Percentiles rank a stretch among this genome's conserved stretches.
Conservation (phyloP, 2,113 vertebrate genomes). For the Bagarius yarrelli region DNA sequence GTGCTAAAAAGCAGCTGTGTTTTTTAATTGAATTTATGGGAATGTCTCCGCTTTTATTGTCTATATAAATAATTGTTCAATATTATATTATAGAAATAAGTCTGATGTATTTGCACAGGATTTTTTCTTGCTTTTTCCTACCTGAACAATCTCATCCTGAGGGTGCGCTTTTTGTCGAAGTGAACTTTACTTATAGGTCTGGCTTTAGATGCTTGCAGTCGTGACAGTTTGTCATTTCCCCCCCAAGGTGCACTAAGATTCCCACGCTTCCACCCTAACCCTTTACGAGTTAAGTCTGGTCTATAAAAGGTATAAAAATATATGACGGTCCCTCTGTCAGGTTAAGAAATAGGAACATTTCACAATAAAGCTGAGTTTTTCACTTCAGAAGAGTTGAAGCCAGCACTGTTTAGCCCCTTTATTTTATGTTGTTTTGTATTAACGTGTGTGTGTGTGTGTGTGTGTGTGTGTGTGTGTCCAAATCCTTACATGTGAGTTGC, state of each 20-base stretch:
- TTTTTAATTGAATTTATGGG: slow-evolving; percentile 52
- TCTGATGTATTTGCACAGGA: slow-evolving; percentile 41
- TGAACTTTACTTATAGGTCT: slow-evolving; percentile 23
- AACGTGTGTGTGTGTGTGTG: not conserved
- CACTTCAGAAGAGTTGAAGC: not conserved
- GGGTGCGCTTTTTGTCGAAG: not conserved
- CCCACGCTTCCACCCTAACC: slow-evolving; percentile 1
- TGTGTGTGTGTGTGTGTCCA: not conserved
- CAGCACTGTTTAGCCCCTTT: not conserved
- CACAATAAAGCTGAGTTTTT: not conserved
- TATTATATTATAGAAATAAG: slow-evolving; percentile 46
- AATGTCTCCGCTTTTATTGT: slow-evolving; percentile 58
- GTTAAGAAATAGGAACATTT: not conserved
- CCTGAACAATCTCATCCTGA: not conserved
- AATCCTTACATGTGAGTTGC: slow-evolving; percentile 66
- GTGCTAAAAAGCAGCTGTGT: slow-evolving; percentile 46
- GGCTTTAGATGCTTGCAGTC: not conserved
- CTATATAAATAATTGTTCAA: slow-evolving; percentile 57
- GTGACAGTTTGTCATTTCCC: not conserved
- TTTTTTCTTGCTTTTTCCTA: slow-evolving; percentile 42
- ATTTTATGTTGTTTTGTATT: slow-evolving; percentile 1
- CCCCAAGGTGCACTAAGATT: not conserved
- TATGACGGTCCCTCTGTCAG: not conserved
- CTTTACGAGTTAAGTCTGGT: slow-evolving; percentile 34
- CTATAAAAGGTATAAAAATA: slow-evolving; percentile 5